Base-by-base conservation (phyloP, 2,888 invertebrate species). In the Nomada lathburiana region DNA sequence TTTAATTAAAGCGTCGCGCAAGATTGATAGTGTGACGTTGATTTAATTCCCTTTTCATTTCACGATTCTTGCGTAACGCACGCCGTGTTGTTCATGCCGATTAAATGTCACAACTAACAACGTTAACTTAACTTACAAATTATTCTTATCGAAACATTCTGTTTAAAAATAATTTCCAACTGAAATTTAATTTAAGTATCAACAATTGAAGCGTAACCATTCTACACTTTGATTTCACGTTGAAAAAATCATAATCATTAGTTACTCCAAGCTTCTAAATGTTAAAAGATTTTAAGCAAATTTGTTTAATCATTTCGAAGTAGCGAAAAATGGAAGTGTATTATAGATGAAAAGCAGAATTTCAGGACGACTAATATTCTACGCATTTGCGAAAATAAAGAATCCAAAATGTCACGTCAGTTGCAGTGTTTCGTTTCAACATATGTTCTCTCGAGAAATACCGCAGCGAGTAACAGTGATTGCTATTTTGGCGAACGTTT, bases 1-100 rank as follows among this genome's bases (percentile, higher is more conserved):
- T 55, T 76, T 75, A 79, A 84, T 86, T 74, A 70, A 81, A 79
- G 44, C 36, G 13, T 18, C 55, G 50, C 3, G n/a, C 20, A 80
- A 74, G 60, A 72, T 20, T 52, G 73, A 65, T 29, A 64, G 47
- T 13, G 44, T 11, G 23, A 57, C 63, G 42, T 44, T 55, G 65
- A 59, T 72, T 63, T 67, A 60, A 26, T 29, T 72, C 75, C 75
- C 50, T 72, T 62, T 59, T 42, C 42, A 69, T 53, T 65, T 20
- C n/a, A 65, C 18, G 36, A 57, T 62, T 7, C 11, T 78, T 78
- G 67, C 67, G 76, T 76, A 78, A 77, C 68, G 13, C 55, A 23
- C 36, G 36, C 7, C 26, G 42, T 47, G 44, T 47, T 52, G 5
- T 16, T 76, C 44, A 52, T 7, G 20, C 52, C 59, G 52, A 44